phyloP scores from a whole-genome alignment of 2,888 invertebrate genomes.

The Macaria notata region DNA sequence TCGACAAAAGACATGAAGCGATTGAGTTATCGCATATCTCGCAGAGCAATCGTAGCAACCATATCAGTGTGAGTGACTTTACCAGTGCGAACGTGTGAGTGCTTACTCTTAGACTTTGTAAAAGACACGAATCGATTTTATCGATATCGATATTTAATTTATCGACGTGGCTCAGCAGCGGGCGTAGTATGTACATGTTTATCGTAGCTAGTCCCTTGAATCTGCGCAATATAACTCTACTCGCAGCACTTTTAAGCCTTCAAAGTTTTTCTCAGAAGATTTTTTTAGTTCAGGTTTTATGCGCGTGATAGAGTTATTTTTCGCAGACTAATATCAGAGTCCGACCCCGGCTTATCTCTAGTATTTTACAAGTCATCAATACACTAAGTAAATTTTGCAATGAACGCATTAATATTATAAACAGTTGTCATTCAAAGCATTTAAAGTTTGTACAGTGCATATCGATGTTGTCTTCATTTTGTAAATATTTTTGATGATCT shows the following conservation, averaged over 20 bases:
- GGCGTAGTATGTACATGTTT: slow-evolving; percentile 23
- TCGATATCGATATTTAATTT: slow-evolving; percentile 19
- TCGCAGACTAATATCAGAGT: slow-evolving; percentile 27
- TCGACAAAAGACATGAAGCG: slow-evolving; percentile 6
- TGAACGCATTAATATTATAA: slow-evolving; percentile 15
- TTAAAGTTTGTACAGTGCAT: slow-evolving; percentile 67
- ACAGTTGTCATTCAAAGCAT: slow-evolving; percentile 36
- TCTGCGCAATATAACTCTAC: too few relatives aligned
- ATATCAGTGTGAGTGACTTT: slow-evolving; percentile 54
- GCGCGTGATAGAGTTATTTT: slow-evolving; percentile 4
- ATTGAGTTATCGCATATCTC: slow-evolving; percentile 8
- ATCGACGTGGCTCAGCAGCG: slow-evolving; percentile 15
- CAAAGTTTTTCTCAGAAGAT: too few relatives aligned
- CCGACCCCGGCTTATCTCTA: slow-evolving; percentile 39
- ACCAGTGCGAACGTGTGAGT: slow-evolving; percentile 39
- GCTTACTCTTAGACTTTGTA: slow-evolving; percentile 44
- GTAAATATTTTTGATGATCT: slow-evolving; percentile 68
- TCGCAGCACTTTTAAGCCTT: too few relatives aligned
- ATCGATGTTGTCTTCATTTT: slow-evolving; percentile 70
- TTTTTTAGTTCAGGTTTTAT: too few relatives aligned
- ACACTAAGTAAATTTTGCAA: slow-evolving; percentile 4
- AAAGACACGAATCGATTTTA: slow-evolving; percentile 42
- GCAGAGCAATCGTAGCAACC: slow-evolving; percentile 42
- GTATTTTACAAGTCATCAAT: slow-evolving; percentile 5
- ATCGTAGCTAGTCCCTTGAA: slow-evolving; percentile 52